A percentile compares a stretch with the other conserved stretches of the same genome.
Conservation (phyloP, 2,888 invertebrate genomes). For the Aphidoletes aphidimyza region DNA sequence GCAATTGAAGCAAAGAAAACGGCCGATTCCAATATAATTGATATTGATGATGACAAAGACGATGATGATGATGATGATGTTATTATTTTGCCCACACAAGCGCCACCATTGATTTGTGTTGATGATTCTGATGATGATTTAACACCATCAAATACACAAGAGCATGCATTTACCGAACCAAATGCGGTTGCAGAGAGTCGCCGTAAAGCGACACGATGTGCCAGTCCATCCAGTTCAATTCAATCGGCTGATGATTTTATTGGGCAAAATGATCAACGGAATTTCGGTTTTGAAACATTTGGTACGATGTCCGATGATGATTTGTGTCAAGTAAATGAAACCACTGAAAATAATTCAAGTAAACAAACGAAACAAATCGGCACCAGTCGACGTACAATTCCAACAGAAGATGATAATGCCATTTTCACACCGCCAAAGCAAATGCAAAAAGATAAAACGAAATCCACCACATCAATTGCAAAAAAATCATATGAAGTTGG, state of each 20-base stretch:
- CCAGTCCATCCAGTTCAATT: slow-evolving; percentile 60
- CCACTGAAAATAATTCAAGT: not conserved
- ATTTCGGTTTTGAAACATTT: slow-evolving; percentile 58
- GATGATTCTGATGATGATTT: slow-evolving; percentile 62
- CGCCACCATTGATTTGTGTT: slow-evolving; percentile 62
- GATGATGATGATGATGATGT: slow-evolving; percentile 62
- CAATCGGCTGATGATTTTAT: slow-evolving; percentile 66
- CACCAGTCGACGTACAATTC: slow-evolving; percentile 63
- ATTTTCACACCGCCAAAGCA: slow-evolving; percentile 53
- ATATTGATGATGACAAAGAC: not conserved
- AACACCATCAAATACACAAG: not conserved
- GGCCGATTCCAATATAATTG: not conserved
- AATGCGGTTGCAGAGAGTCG: not conserved
- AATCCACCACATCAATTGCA: slow-evolving; percentile 58
- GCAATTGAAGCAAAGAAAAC: not conserved
- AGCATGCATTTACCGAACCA: slow-evolving; percentile 6
- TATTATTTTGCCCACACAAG: slow-evolving; percentile 61
- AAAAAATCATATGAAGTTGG: slow-evolving; percentile 66
- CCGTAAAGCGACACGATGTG: not conserved
- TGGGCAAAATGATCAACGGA: slow-evolving; percentile 63
- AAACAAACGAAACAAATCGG: slow-evolving; percentile 59
- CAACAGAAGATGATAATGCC: slow-evolving; percentile 67
- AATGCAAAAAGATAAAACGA: slow-evolving; percentile 58
- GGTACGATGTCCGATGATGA: slow-evolving; percentile 28
- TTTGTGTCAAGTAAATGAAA: not conserved